These are phyloP conservation scores for Tachycineta bicolor DNA, from an alignment of 2,113 vertebrate species.

Conservation along the genomic window DNA sequence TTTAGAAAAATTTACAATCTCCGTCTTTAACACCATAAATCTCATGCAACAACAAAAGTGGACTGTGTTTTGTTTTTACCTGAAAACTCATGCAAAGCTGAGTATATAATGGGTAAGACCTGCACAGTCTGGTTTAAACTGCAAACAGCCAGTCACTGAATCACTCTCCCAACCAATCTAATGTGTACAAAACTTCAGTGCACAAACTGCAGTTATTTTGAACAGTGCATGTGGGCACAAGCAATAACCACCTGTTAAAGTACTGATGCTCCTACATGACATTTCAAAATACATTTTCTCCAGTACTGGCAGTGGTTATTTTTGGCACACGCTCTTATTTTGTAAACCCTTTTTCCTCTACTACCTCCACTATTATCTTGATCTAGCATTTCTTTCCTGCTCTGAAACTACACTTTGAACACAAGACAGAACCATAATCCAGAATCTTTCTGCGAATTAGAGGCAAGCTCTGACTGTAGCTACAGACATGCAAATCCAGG, in stretches of 20 bases:
- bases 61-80: neutral
- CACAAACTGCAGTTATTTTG: slow-evolving; percentile 55
- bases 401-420: neutral
- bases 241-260: slow-evolving; percentile 65
- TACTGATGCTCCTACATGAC: slow-evolving; percentile 40
- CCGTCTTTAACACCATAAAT: neutral
- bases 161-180: neutral
- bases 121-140: neutral
- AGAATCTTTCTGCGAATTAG: neutral
- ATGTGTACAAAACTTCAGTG: slow-evolving; percentile 37
- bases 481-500: neutral
- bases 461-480: neutral
- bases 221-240: slow-evolving; percentile 40
- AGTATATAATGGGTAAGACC: neutral
- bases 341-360: slow-evolving; percentile 37
- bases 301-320: slow-evolving; percentile 35
- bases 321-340: slow-evolving; percentile 1
- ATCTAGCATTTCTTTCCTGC: neutral
- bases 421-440: neutral
- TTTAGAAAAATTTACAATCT: neutral
- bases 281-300: slow-evolving; percentile 63
- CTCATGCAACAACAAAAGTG: neutral
- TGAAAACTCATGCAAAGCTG: neutral
- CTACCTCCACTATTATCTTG: slow-evolving; percentile 12
- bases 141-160: neutral